A percentile compares a stretch with the other conserved stretches of the same genome.
Conservation (phyloP, 2,888 invertebrate genomes). For the Cephus pulcher region DNA sequence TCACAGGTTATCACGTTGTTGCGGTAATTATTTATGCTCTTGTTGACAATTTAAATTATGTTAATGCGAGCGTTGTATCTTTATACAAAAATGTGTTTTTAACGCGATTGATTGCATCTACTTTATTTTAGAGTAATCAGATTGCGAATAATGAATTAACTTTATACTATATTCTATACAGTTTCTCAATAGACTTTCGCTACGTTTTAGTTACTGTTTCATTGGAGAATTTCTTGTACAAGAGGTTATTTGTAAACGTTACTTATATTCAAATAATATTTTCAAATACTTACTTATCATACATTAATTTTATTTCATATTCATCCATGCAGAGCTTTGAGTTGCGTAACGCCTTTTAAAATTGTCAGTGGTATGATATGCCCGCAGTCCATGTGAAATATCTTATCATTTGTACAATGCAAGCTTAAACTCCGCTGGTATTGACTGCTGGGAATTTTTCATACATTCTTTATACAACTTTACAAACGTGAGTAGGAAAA, state of each 20-base stretch:
- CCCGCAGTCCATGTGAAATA: conserved; percentile 60
- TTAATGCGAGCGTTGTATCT: background rate
- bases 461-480: conserved; percentile 68
- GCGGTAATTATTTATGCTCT: conserved; percentile 9
- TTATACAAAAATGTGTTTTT: too few species aligned
- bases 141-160: conserved; percentile 2
- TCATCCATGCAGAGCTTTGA: conserved; percentile 59
- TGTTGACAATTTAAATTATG: background rate
- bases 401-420: conserved; percentile 66
- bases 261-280: too few species aligned
- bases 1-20: conserved; percentile 18
- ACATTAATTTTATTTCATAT: conserved; percentile 6
- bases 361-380: conserved; percentile 65
- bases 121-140: background rate
- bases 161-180: conserved; percentile 14
- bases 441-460: conserved; percentile 69
- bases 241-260: conserved; percentile 26
- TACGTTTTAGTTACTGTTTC: conserved; percentile 34
- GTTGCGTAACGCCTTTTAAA: conserved; percentile 66
- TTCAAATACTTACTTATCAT: too few species aligned
- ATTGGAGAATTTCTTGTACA: conserved; percentile 36
- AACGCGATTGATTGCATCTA: too few species aligned
- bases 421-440: conserved; percentile 67
- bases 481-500: conserved; percentile 62
- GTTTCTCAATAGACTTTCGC: conserved; percentile 23